Percentiles rank a stretch among this genome's conserved stretches.
phyloP scores from a whole-genome alignment of 2,888 invertebrate genomes.

The Blastobasis adustella region DNA sequence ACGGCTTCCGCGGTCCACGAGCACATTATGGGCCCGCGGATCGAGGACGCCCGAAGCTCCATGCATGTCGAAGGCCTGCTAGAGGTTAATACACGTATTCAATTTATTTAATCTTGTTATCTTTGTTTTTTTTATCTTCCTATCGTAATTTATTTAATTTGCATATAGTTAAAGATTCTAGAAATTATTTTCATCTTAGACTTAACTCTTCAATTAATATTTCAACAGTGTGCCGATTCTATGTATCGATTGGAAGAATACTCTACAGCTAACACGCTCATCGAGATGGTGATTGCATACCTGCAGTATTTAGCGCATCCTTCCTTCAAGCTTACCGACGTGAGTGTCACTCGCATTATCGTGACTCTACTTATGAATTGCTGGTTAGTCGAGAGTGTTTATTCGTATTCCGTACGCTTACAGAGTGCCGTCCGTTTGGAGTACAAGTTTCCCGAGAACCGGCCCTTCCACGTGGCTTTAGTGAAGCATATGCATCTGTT shows the following conservation, averaged over 20 bases:
- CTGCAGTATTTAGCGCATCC: slow-evolving; percentile 39
- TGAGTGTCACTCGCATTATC: slow-evolving; percentile 23
- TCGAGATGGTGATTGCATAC: slow-evolving; percentile 36
- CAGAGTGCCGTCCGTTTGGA: slow-evolving; percentile 40
- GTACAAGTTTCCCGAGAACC: slow-evolving; percentile 44
- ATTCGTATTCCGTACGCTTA: slow-evolving; percentile 13
- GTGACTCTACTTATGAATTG: not conserved
- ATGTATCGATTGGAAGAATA: slow-evolving; percentile 36
- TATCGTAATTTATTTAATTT: slow-evolving; percentile 3
- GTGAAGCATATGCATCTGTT: slow-evolving; percentile 85
- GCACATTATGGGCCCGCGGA: not conserved
- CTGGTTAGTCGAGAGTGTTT: not conserved
- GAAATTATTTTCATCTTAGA: no score
- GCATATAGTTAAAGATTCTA: no score
- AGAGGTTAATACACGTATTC: slow-evolving; percentile 25
- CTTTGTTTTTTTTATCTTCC: not conserved
- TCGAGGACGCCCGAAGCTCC: slow-evolving; percentile 13
- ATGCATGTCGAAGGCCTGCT: slow-evolving; percentile 40
- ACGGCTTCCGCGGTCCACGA: not conserved
- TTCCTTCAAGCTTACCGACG: slow-evolving; percentile 37
- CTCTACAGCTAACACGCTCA: slow-evolving; percentile 20
- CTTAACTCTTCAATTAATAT: no score
- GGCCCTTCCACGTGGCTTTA: slow-evolving; percentile 75
- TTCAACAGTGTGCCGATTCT: slow-evolving; percentile 24
- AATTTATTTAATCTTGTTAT: no score